Base-by-base conservation (phyloP, 23 tunicate genomes). In the Oikopleura dioica region DNA sequence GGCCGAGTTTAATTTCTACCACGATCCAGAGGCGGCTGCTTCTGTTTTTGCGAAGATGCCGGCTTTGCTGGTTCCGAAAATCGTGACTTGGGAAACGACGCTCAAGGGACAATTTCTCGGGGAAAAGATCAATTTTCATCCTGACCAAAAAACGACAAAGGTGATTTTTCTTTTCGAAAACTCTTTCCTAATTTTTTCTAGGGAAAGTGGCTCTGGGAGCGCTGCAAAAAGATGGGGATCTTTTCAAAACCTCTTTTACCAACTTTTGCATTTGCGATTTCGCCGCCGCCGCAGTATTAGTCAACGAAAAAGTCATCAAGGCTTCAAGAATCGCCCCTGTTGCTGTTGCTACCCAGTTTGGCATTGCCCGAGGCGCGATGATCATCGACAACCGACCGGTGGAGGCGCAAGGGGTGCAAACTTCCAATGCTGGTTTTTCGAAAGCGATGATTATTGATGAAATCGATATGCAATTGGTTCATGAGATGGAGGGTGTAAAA, bases 21-120 rank as follows among this genome's bases (percentile, higher is more conserved):
- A 38, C 76, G 95, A 88, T 79, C 88, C 95, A 1, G 88, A 88
- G 78, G 80, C 88, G n/a, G 95, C 82, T 0, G 69, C 50, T 37
- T 78, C 83, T 1, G 75, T 80, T 26, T 36, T 87, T 1, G 28
- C 50, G 26, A 33, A 4, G 4, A 33, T 78, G 33, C n/a, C 80
- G 26, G 38, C 36, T 35, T 76, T n/a, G 0, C 59, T 75, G 34
- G 36, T 33, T 2, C 36, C 36, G 21, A 1, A 78, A 34, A 24
- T 78, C 0, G 37, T 78, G 1, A 58, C 80, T 1, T 51, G 59
- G 35, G 80, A 78, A 30, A 58, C 76, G 26, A 59, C 76, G n/a
- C n/a, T n/a, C n/a, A n/a, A n/a, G n/a, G n/a, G n/a, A n/a, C n/a
- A n/a, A n/a, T n/a, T n/a, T n/a, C n/a, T n/a, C n/a, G n/a, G n/a